Evolutionary conservation across 2,888 invertebrate species (phyloP).

Genomic region (Scaptomyza cyrtandrae): DNA sequence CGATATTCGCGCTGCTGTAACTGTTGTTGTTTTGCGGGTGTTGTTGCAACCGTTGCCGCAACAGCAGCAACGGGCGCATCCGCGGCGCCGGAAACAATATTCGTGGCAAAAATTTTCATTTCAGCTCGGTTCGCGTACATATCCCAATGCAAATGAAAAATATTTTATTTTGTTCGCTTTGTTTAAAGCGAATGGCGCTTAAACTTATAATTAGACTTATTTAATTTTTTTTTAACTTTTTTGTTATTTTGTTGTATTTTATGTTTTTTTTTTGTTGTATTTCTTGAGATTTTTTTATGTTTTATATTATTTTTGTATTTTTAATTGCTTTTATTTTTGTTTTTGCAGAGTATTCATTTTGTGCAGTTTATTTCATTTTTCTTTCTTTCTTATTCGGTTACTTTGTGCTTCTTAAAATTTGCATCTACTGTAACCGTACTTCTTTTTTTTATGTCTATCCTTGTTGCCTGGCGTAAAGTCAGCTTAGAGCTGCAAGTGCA

Average conservation of each 20-base stretch:
- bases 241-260: constrained; percentile 27
- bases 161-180: constrained; percentile 10
- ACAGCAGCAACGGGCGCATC: constrained; percentile 21
- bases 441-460: constrained; percentile 22
- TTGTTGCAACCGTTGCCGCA: constrained; percentile 27
- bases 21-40: constrained; percentile 38
- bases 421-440: constrained; percentile 43
- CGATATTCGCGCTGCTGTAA: constrained; percentile 60
- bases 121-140: constrained; percentile 60
- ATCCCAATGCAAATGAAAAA: constrained; percentile 14
- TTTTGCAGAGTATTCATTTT: constrained; percentile 42
- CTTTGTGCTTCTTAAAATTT: constrained; percentile 20
- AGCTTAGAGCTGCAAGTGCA: constrained; percentile 44
- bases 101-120: constrained; percentile 79
- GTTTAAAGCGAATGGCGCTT: constrained; percentile 33
- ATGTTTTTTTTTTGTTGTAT: constrained; percentile 19
- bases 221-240: constrained; percentile 32
- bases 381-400: constrained; percentile 11
- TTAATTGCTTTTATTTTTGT: constrained; percentile 10
- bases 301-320: constrained; percentile 10
- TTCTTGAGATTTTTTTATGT: constrained; percentile 28
- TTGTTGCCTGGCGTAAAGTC: constrained; percentile 18
- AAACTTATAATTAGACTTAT: constrained; percentile 38
- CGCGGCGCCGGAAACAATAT: constrained; percentile 40
- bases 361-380: constrained; percentile 27